phyloP scores from a whole-genome alignment of 2,113 vertebrate species.

The Cephalopholis sonnerati region DNA sequence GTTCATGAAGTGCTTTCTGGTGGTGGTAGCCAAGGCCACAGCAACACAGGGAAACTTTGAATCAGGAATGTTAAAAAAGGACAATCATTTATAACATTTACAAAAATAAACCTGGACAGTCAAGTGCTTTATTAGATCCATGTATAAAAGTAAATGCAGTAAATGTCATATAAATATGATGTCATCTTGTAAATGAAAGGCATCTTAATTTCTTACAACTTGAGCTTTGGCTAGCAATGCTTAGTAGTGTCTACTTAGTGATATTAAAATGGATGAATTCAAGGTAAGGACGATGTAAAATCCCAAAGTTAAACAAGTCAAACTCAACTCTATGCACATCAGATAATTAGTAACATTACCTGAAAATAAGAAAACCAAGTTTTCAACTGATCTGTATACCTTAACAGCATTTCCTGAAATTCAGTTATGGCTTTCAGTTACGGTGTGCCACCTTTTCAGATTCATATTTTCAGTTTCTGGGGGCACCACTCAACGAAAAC shows the following conservation, averaged over 20 bases:
- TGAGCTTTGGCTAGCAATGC: neutral
- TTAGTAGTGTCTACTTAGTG: neutral
- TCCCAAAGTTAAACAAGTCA: neutral
- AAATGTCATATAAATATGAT: slow-evolving; percentile 24
- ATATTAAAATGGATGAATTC: slow-evolving; percentile 4
- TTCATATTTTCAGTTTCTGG: too few species aligned
- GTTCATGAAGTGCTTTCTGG: slow-evolving; percentile 27
- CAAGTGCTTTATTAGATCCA: slow-evolving; percentile 3
- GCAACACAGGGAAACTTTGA: neutral
- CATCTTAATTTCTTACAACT: neutral
- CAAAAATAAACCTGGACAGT: neutral
- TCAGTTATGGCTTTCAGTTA: too few species aligned
- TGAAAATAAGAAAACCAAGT: too few species aligned
- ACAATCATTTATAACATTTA: too few species aligned
- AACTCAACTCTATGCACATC: neutral
- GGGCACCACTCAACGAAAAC: too few species aligned
- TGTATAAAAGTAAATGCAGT: neutral
- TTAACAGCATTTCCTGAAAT: too few species aligned
- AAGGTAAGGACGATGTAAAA: neutral
- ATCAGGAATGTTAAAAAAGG: neutral
- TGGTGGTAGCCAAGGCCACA: neutral
- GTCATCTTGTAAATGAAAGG: slow-evolving; percentile 1
- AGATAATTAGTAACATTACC: too few species aligned
- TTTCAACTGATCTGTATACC: too few species aligned
- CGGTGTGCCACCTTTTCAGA: too few species aligned